phyloP scores from a whole-genome alignment of 2,888 invertebrate species.

The Leptinotarsa tumamoca region DNA sequence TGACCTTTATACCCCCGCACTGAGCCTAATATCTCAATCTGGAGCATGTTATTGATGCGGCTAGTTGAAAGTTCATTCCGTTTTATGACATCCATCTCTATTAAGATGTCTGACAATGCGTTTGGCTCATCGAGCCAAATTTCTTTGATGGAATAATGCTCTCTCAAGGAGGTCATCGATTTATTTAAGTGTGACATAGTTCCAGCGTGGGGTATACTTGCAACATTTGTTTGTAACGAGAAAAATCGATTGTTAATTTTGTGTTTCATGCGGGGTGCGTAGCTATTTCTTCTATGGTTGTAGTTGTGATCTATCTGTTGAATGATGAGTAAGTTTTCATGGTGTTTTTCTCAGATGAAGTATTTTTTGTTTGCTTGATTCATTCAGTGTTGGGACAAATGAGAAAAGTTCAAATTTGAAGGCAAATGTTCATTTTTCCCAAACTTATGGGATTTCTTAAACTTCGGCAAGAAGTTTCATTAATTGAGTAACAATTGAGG shows the following conservation, averaged over 20 bases:
- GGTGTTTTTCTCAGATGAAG: neutral
- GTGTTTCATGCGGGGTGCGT: neutral
- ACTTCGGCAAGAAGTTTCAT: too few species aligned
- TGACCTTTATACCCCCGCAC: constrained; percentile 7
- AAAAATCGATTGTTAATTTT: constrained; percentile 2
- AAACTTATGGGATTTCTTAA: too few species aligned
- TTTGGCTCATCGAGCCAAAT: constrained; percentile 14
- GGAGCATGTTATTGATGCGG: neutral
- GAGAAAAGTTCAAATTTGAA: too few species aligned
- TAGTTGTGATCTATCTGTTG: neutral
- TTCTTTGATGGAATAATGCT: constrained; percentile 14
- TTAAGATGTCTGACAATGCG: constrained; percentile 16
- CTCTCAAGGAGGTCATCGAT: constrained; percentile 18
- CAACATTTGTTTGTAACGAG: constrained; percentile 15
- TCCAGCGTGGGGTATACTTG: constrained; percentile 1
- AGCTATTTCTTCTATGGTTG: neutral
- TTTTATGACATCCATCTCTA: constrained; percentile 7
- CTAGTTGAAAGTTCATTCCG: constrained; percentile 6
- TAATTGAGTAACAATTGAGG: too few species aligned
- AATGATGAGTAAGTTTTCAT: neutral
- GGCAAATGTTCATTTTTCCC: too few species aligned
- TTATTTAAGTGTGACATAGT: constrained; percentile 8
- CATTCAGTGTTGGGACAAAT: too few species aligned
- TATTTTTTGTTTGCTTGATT: neutral
- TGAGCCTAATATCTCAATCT: neutral